Base-by-base conservation (phyloP, 1,140 invertebrate genomes). In the Coptotermes formosanus region DNA sequence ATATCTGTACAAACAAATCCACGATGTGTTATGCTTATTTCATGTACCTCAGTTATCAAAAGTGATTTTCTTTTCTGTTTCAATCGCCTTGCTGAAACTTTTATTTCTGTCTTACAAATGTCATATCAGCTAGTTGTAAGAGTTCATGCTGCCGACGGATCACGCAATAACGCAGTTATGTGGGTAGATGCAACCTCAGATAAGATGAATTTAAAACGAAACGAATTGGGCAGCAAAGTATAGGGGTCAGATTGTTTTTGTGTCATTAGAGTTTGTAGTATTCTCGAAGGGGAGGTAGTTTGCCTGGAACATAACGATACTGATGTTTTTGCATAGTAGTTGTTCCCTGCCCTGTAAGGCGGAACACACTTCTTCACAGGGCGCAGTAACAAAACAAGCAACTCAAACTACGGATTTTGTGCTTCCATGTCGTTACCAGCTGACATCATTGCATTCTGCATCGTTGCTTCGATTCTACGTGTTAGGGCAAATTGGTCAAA, bases 401-500 rank as follows among this genome's bases (percentile, higher is more conserved):
- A 75, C n/a, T 75, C n/a, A 75, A 75, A 1, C 64, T 30, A 55
- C 14, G 3, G 52, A 55, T 55, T 7, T 8, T 43, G 32, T n/a
- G 43, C 82, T 83, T 83, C 38, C 38, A 43, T 19, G 32, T 83
- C 82, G 25, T 30, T 83, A 25, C 32, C 32, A 83, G 25, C 82
- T 83, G 82, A 43, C 32, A 43, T 83, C 48, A 43, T 83, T 83
- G 82, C 82, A 83, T 83, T 43, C 38, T 83, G 16, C 82, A 12
- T 19, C 82, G 82, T 83, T 83, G 82, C 82, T 83, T 83, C 82
- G 82, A 83, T 83, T 83, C 82, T 21, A 32, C 21, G 82, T 52
- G 82, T 43, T 83, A 83, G 82, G 48, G 82, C 82, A 83, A 83
- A 83, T 83, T 83, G 82, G 82, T 19, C 82, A 83, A 83, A 83